Evolutionary conservation across 1,140 invertebrate genomes (phyloP).

Genomic region (Sycophila sp.): DNA sequence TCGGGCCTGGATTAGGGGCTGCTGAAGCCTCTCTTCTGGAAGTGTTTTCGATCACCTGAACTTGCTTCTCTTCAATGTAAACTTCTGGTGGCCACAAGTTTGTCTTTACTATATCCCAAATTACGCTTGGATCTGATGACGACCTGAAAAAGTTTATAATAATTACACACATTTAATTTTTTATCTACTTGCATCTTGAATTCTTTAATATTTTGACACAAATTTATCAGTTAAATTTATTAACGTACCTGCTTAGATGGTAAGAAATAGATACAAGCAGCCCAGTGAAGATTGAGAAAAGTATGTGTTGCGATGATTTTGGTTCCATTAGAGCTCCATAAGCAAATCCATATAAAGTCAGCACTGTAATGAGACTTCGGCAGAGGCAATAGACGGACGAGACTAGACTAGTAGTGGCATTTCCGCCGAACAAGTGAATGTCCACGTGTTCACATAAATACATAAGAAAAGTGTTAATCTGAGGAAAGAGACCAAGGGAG

Average conservation of each 20-base stretch:
- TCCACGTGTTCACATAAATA: constrained; percentile 96
- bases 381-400: constrained; percentile 87
- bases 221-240: background rate
- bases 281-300: constrained; percentile 96
- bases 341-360: constrained; percentile 88
- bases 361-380: constrained; percentile 82
- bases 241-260: constrained; percentile 77
- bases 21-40: background rate
- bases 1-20: background rate
- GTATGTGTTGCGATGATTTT: constrained; percentile 87
- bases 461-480: constrained; percentile 96
- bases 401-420: constrained; percentile 88
- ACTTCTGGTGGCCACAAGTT: constrained; percentile 78
- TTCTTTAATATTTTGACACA: too few species aligned
- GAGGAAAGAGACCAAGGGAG: constrained; percentile 93
- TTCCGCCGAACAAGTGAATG: constrained; percentile 97
- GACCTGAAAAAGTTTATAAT: constrained; percentile 67
- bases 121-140: constrained; percentile 88
- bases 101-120: constrained; percentile 88
- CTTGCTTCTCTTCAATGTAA: constrained; percentile 64
- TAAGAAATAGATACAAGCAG: constrained; percentile 89
- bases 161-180: background rate
- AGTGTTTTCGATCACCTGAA: constrained; percentile 59
- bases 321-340: constrained; percentile 83
- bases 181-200: too few species aligned